Percentiles rank a stretch among this genome's conserved stretches.
These are phyloP conservation scores for Meda fulgida DNA, from an alignment of 2,797 vertebrate species.

Conservation along the genomic window DNA sequence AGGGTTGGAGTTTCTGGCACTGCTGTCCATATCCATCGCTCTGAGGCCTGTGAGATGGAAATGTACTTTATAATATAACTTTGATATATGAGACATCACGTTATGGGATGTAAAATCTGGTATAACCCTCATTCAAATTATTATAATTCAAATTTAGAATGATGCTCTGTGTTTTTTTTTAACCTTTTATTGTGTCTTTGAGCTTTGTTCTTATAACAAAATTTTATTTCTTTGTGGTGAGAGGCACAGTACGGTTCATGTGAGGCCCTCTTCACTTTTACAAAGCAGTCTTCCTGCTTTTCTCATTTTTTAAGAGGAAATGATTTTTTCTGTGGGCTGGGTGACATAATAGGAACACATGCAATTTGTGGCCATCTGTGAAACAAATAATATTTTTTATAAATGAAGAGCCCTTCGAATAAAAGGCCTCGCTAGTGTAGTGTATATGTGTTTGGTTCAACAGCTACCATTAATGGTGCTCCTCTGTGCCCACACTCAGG, in stretches of 20 bases:
- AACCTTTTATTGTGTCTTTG: slow-evolving; percentile 52
- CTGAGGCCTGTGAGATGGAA: slow-evolving; percentile 29
- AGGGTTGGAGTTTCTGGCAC: background rate
- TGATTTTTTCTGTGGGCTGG: slow-evolving; percentile 60
- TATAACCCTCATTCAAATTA: slow-evolving; percentile 43
- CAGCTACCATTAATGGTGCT: background rate
- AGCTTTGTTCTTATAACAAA: slow-evolving; percentile 38
- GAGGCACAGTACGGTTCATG: slow-evolving; percentile 28
- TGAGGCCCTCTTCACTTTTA: slow-evolving; percentile 33
- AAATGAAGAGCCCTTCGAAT: slow-evolving; percentile 48
- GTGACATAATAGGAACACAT: slow-evolving; percentile 60
- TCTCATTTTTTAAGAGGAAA: slow-evolving; percentile 64
- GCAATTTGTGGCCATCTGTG: slow-evolving; percentile 61
- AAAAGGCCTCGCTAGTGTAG: slow-evolving; percentile 18
- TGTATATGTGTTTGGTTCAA: slow-evolving; percentile 10
- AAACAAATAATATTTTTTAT: slow-evolving; percentile 61
- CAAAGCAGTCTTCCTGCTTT: slow-evolving; percentile 57
- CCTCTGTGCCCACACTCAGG: background rate
- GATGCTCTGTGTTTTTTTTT: slow-evolving; percentile 22
- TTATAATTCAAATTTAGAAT: slow-evolving; percentile 30
- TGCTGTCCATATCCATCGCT: background rate
- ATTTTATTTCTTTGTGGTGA: slow-evolving; percentile 38
- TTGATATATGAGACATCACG: slow-evolving; percentile 47
- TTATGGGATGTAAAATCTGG: slow-evolving; percentile 38
- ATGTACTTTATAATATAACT: slow-evolving; percentile 40